Conservation (phyloP, 2,797 vertebrate genomes). For the Spinus pinus region DNA sequence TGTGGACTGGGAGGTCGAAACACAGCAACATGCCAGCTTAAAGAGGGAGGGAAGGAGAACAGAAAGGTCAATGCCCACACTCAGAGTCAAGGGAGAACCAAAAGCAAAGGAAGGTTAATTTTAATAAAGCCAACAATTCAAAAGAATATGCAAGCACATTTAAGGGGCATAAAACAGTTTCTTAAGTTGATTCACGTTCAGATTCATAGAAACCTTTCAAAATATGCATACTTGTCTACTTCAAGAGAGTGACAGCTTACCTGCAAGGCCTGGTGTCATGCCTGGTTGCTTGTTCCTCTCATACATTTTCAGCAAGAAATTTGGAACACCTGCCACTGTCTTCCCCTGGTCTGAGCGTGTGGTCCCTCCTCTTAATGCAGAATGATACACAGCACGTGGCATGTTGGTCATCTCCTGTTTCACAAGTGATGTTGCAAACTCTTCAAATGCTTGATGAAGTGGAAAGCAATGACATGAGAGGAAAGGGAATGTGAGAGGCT, state of each 20-base stretch:
- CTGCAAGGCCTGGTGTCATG: constrained; percentile 91
- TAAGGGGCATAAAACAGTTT: not conserved
- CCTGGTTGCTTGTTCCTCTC: constrained; percentile 96
- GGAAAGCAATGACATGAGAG: not conserved
- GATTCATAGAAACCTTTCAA: not conserved
- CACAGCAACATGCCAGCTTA: constrained; percentile 89
- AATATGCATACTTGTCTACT: not conserved
- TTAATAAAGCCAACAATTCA: not conserved
- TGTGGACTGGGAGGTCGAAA: constrained; percentile 87
- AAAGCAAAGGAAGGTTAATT: not conserved
- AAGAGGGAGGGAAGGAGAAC: not conserved
- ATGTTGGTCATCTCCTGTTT: constrained; percentile 92
- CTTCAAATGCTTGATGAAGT: constrained; percentile 80
- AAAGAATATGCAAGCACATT: not conserved
- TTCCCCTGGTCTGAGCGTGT: constrained; percentile 87
- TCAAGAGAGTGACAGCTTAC: constrained; percentile 59
- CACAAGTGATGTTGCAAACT: constrained; percentile 86
- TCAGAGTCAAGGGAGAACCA: not conserved
- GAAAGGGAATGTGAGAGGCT: not conserved
- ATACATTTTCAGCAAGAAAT: constrained; percentile 90
- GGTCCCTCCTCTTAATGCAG: constrained; percentile 81
- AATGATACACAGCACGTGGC: constrained; percentile 92
- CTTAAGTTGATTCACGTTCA: not conserved
- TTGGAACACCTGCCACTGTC: constrained; percentile 85
- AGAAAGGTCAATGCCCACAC: not conserved